Conservation (phyloP, 2,797 vertebrate genomes). For the Thalassophryne amazonica region DNA sequence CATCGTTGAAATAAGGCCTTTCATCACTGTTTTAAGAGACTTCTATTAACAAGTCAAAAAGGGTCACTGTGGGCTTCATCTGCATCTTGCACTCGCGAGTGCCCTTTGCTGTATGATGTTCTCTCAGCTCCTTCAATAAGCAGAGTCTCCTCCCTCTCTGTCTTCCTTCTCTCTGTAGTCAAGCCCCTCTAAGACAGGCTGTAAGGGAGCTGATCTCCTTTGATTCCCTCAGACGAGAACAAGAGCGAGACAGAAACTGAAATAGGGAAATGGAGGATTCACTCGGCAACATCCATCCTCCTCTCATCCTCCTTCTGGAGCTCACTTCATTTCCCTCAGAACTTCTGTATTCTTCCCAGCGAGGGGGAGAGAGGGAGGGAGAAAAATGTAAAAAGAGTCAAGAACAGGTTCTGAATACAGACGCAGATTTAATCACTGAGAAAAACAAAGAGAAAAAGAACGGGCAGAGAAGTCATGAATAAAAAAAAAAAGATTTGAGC, state of each 20-base stretch:
- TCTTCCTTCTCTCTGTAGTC: slow-evolving; percentile 48
- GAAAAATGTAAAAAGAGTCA: slow-evolving; percentile 34
- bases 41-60: no score
- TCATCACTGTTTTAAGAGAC: no score
- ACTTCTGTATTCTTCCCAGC: slow-evolving; percentile 59
- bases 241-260: neutral
- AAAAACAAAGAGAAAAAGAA: slow-evolving; percentile 9
- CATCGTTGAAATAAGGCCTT: no score
- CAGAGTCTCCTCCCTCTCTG: slow-evolving; percentile 17
- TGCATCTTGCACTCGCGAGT: no score
- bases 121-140: slow-evolving; percentile 55
- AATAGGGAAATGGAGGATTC: slow-evolving; percentile 30
- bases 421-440: slow-evolving; percentile 8
- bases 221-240: slow-evolving; percentile 48
- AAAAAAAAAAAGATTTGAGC: slow-evolving; percentile 25
- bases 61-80: no score
- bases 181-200: slow-evolving; percentile 61
- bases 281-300: slow-evolving; percentile 20
- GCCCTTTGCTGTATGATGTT: slow-evolving; percentile 36
- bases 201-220: slow-evolving; percentile 58
- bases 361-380: neutral
- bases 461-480: slow-evolving; percentile 31
- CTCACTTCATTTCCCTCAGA: slow-evolving; percentile 51
- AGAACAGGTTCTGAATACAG: slow-evolving; percentile 39
- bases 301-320: slow-evolving; percentile 43